phyloP scores from a whole-genome alignment of 2,797 vertebrate species.

The Arnoldichthys spilopterus region DNA sequence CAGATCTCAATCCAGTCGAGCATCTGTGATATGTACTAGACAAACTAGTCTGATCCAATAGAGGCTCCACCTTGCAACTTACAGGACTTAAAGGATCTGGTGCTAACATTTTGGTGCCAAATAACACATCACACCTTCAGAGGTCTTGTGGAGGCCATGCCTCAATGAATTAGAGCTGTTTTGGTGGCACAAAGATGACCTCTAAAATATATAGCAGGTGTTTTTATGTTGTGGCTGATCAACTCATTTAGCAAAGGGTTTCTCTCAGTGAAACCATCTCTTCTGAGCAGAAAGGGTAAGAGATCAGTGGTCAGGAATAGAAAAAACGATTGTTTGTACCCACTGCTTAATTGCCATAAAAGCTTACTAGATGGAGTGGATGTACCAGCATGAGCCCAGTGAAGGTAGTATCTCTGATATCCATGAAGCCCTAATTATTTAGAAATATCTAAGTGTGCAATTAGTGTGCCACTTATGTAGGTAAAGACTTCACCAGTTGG shows the following conservation, averaged over 20 bases:
- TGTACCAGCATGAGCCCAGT: constrained; percentile 75
- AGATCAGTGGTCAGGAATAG: constrained; percentile 91
- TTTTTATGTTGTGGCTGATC: too few relatives aligned
- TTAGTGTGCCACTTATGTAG: constrained; percentile 73
- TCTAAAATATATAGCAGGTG: too few relatives aligned
- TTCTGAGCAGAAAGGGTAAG: constrained; percentile 81
- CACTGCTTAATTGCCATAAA: constrained; percentile 95
- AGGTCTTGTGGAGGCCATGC: too few relatives aligned
- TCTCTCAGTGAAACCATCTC: constrained; percentile 80
- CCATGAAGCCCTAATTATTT: constrained; percentile 83
- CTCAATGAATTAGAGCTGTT: too few relatives aligned
- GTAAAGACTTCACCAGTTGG: constrained; percentile 67
- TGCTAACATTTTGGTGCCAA: too few relatives aligned
- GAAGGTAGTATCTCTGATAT: constrained; percentile 74
- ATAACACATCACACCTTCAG: too few relatives aligned
- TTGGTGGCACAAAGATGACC: too few relatives aligned
- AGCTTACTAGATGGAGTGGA: constrained; percentile 89
- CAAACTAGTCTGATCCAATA: too few relatives aligned
- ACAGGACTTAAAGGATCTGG: too few relatives aligned
- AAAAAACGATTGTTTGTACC: constrained; percentile 92
- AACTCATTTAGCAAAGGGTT: constrained; percentile 85
- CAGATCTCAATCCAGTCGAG: too few relatives aligned
- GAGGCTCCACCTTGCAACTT: too few relatives aligned
- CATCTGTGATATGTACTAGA: too few relatives aligned
- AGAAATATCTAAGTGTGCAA: constrained; percentile 77